phyloP scores from a whole-genome alignment of 1,140 invertebrate species.

The Macrosteles quadrilineatus region DNA sequence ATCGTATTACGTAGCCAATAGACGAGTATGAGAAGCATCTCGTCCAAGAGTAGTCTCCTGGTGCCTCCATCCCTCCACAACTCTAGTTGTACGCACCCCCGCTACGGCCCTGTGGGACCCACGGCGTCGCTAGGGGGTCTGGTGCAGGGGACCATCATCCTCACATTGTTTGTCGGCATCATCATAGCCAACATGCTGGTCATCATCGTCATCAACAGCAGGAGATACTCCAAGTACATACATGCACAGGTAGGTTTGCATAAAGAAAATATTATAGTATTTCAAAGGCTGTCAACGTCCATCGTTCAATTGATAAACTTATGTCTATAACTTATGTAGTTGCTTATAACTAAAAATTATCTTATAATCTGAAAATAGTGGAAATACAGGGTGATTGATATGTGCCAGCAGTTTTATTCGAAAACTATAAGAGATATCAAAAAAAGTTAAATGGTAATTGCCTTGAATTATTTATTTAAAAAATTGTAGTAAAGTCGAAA shows the following conservation, averaged over 20 bases:
- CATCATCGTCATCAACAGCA: slow-evolving; percentile 80
- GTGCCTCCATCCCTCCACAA: slow-evolving; percentile 75
- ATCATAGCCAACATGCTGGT: slow-evolving; percentile 74
- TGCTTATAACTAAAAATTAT: too few species aligned
- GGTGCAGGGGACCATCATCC: slow-evolving; percentile 71
- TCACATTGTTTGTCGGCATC: slow-evolving; percentile 71
- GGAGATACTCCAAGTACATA: slow-evolving; percentile 78
- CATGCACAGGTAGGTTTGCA: slow-evolving; percentile 85
- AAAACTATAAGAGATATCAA: too few species aligned
- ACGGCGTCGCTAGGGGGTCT: slow-evolving; percentile 66
- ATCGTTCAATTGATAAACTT: too few species aligned
- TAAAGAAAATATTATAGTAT: slow-evolving; percentile 28
- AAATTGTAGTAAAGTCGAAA: too few species aligned
- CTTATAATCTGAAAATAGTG: too few species aligned
- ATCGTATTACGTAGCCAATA: too few species aligned
- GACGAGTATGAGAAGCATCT: slow-evolving; percentile 35
- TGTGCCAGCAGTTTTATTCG: too few species aligned
- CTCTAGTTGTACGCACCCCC: slow-evolving; percentile 73
- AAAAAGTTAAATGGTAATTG: too few species aligned
- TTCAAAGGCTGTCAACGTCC: too few species aligned
- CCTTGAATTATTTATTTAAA: too few species aligned
- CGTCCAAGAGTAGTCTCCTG: slow-evolving; percentile 58
- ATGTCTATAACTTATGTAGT: too few species aligned
- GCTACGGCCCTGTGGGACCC: slow-evolving; percentile 60
- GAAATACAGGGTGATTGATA: too few species aligned